Conservation (phyloP, 2,888 invertebrate species). For the Noctua janthe region DNA sequence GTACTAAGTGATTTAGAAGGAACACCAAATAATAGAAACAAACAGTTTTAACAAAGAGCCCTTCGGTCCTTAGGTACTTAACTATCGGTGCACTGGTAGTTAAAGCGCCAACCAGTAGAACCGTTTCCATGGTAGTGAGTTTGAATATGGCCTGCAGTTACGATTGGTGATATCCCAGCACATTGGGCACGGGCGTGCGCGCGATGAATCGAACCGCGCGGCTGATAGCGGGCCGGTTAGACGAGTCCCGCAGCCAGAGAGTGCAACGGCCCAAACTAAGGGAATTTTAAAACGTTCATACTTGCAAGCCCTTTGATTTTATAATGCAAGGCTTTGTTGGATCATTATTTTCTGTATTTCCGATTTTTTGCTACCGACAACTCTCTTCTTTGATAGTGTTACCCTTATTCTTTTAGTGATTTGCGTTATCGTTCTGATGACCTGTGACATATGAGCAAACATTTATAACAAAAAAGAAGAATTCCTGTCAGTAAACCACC, state of each 20-base stretch:
- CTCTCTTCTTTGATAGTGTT: neutral
- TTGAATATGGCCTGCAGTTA: conserved; percentile 81
- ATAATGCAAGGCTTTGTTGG: conserved; percentile 64
- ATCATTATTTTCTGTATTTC: conserved; percentile 41
- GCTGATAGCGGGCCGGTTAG: conserved; percentile 90
- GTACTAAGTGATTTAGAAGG: neutral
- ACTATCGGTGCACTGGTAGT: conserved; percentile 23
- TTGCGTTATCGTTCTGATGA: conserved; percentile 1
- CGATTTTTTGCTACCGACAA: conserved; percentile 1
- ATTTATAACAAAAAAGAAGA: neutral
- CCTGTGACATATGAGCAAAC: neutral
- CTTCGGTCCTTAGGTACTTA: neutral
- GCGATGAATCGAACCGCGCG: conserved; percentile 87
- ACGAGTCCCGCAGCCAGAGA: conserved; percentile 86
- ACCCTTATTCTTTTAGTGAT: neutral
- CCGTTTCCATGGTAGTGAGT: conserved; percentile 72
- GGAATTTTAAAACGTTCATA: conserved; percentile 88
- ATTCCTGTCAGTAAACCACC: neutral
- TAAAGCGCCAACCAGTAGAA: conserved; percentile 31
- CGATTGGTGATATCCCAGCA: conserved; percentile 85
- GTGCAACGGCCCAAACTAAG: conserved; percentile 90
- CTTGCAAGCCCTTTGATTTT: conserved; percentile 85
- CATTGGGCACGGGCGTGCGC: conserved; percentile 81
- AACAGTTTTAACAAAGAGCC: neutral
- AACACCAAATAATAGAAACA: conserved; percentile 3